Evolutionary conservation across 2,113 vertebrate genomes (phyloP), one percentile per base, ranked within the genome.

Genomic region (Dryoscopus gambensis): DNA sequence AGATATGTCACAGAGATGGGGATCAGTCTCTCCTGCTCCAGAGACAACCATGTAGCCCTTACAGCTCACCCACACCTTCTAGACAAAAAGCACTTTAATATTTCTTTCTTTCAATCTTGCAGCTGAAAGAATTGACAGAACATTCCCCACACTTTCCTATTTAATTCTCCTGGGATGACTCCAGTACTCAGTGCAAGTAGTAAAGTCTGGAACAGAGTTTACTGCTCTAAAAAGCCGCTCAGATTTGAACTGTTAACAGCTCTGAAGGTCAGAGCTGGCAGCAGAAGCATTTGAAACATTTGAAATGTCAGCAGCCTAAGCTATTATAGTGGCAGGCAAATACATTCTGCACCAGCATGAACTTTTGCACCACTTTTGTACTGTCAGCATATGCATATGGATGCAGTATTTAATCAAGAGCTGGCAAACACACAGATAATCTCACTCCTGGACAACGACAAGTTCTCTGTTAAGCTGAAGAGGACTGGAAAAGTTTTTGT

Each of bases 261-360:
- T 83, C 7, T 35, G 81, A 85, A 94, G 84, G 84, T 85, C 95
- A 93, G 68, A 90, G 73, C 57, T 55, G 63, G 63, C 84, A 93
- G 67, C 87, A 91, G 82, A 94, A 94, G 64, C 42, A 95, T 87
- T 56, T 6, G 17, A 94, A 91, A 80, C 65, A 82, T 95, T 50
- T 85, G 87, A 91, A 76, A 75, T 69, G 87, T 94, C 84, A 95
- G 93, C 94, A 95, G 77, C 25, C 74, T 31, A n/a, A 65, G 65
- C 84, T 91, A 50, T 71, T 64, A 49, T 52, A 67, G 55, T 16
- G 53, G 57, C 62, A 87, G 42, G 49, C 77, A 91, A 90, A 92
- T n/a, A 49, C 30, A 69, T 93, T 91, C 74, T 92, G 73, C 68
- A 81, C 24, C 52, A 95, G 84, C 44, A 30, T 6, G 52, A 92